Base-by-base conservation (phyloP, 2,888 invertebrate genomes). In the Drosophila multiciliata region DNA sequence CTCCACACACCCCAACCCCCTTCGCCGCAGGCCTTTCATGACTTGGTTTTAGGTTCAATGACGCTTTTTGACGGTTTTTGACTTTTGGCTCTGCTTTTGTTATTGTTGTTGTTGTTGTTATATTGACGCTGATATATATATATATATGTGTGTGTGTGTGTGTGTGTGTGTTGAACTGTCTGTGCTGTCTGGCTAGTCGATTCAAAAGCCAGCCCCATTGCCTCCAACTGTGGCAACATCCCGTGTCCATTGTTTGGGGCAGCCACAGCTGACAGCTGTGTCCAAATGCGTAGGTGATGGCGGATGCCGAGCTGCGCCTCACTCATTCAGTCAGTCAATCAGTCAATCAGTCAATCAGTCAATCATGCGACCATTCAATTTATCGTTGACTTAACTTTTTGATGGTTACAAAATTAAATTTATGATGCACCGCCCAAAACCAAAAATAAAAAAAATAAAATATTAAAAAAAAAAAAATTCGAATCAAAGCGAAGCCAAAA, bases 351-450 rank as follows among this genome's bases (percentile, higher is more conserved):
- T 79, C 75, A 78, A 20, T 78, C 79, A 86, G 86, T 86, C 89
- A 87, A 80, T 86, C 86, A 89, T 66, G 75, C 79, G 76, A 61
- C 72, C 89, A 79, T 87, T 83, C 87, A 87, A 86, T 89, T 86
- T 87, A 87, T 87, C 84, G 84, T 86, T 86, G 89, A 82, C 87
- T 88, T 87, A 80, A 86, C 89, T 83, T 88, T 88, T 82, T 82
- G 87, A 86, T 86, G 84, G 82, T 68, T 76, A 79, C 89, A 84
- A 89, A 89, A 87, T 87, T 84, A 84, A 87, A 87, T 83, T 89
- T 89, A 86, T 86, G 84, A 71, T 80, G 72, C 59, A 50, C 55
- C 20, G 1, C 23, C 8, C 45, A 8, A 45, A 1, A 45, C 29
- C 6, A 5, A 35, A 53, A 53, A 35, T 9, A 12, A 2, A 23